Base-by-base conservation (phyloP, 2,888 invertebrate genomes). In the Bruchidius siliquastri region DNA sequence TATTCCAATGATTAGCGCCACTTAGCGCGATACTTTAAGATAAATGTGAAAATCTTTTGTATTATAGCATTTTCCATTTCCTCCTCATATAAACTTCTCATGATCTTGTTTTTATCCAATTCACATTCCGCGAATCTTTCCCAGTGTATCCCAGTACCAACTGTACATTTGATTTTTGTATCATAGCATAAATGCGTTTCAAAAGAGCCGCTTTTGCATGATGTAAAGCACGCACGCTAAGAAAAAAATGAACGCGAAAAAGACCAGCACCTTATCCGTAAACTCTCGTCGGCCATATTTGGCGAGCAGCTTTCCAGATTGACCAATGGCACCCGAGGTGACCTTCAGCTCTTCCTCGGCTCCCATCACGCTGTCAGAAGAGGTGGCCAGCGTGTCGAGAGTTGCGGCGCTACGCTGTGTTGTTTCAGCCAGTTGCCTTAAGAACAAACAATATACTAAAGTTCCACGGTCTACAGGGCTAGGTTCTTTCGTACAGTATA, bases 211-310 rank as follows among this genome's bases (percentile, higher is more conserved):
- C 85, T 96, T 97, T 83, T 96, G 96, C 71, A 98, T 90, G 82
- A 98, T 96, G 84, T 98, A 98, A 81, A 97, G 88, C 70, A 97
- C 96, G 80, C 96, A 96, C 20, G 95, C 95, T 79, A 96, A 87
- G 85, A 97, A 97, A 87, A 97, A 95, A 3, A 92, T 89, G 85
- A 97, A 94, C 75, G 96, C 96, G 83, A 97, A 92, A 80, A 93
- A 91, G 84, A 96, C 90, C 10, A 99, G 89, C 74, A 97, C 91
- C 89, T 97, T 98, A 85, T 99, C 98, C 0, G 98, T 99, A 78
- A 96, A 93, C 88, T 99, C 98, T 67, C 98, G 89, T 72, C 98
- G 89, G 2, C 96, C 96, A 84, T 98, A 98, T 87, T 98, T 99
- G 73, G 96, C 96, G 69, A 99, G 87, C 10, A 99, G 88, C 85